These are phyloP conservation scores for Conops quadrifasciatus DNA, from an alignment of 2,888 invertebrate genomes.

Conservation along the genomic window DNA sequence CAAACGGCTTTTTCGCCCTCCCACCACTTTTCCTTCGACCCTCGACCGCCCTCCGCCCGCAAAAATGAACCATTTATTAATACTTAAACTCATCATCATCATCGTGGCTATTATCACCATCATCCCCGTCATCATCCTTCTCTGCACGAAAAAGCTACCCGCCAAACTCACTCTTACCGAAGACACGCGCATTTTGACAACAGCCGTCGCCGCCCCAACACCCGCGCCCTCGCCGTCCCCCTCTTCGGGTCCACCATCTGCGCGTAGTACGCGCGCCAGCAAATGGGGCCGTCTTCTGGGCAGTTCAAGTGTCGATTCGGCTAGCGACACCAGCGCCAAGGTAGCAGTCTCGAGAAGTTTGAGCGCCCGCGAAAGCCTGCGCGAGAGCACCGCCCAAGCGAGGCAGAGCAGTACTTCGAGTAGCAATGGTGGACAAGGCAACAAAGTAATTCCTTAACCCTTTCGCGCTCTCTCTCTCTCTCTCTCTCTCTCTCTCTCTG, in stretches of 20 bases:
- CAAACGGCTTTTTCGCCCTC: too few relatives aligned
- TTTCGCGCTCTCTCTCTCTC: conserved; percentile 7
- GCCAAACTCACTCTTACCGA: conserved; percentile 66
- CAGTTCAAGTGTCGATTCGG: conserved; percentile 79
- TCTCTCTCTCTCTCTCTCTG: conserved; percentile 27
- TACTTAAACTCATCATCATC: conserved; percentile 19
- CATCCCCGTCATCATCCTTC: conserved; percentile 3
- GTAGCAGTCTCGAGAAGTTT: conserved; percentile 69
- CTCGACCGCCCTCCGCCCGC: conserved; percentile 8
- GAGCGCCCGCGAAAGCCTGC: conserved; percentile 68
- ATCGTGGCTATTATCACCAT: too few relatives aligned
- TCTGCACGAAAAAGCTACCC: conserved; percentile 63
- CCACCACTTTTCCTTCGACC: background rate
- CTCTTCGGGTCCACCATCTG: conserved; percentile 67
- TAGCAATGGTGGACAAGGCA: conserved; percentile 67
- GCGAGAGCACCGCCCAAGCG: conserved; percentile 66
- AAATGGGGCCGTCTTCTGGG: conserved; percentile 87
- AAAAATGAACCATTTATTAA: conserved; percentile 28
- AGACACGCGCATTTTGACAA: conserved; percentile 64
- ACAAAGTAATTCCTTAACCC: conserved; percentile 63
- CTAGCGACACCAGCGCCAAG: conserved; percentile 71
- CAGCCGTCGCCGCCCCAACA: conserved; percentile 63
- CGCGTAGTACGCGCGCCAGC: conserved; percentile 69
- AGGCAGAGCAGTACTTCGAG: conserved; percentile 66
- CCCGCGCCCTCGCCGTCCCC: conserved; percentile 65